Evolutionary conservation across 2,888 invertebrate genomes (phyloP), one percentile per base, ranked within the genome.

Genomic region (Asteroscopus sphinx): DNA sequence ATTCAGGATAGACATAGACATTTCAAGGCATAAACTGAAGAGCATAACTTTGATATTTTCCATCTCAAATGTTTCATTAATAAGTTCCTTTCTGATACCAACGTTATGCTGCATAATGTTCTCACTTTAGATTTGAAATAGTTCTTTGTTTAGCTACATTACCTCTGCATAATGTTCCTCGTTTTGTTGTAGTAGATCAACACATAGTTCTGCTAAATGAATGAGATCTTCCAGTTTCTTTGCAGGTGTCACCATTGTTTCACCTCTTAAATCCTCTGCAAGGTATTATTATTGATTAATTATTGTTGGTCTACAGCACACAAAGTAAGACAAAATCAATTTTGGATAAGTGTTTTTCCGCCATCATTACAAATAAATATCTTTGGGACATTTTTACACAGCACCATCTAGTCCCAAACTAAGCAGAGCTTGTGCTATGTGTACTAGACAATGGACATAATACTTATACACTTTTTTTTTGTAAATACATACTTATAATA

Each of bases 91-190:
- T 9, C n/a, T 1, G 35, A 39, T 53, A 37, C 53, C 39, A 39
- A 57, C 33, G 53, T 53, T 49, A 76, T 66, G 64, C 77, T 85
- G 79, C 77, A 79, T 80, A 81, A 73, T 71, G 56, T 72, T 63
- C 55, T 64, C 68, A 42, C 16, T 26, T 61, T 13, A 13, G 56
- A 52, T 48, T 33, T 49, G 51, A 37, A 51, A 49, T n/a, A 53
- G 11, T 25, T 47, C 57, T 63, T 59, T 53, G 48, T 44, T 51
- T 46, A 58, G 36, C 35, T 60, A 64, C 48, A 41, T 68, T 56
- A 99, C 99, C 98, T 99, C 99, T 73, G 99, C 99, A 93, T 99
- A 99, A 90, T 99, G 99, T 92, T 99, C 99, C 95, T 99, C 99
- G 88, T 99, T 99, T 93, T 99, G 99, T 91, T 99, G 99, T 68